Evolutionary conservation across 2,113 vertebrate genomes (phyloP).

Genomic region (Tupaia chinensis): DNA sequence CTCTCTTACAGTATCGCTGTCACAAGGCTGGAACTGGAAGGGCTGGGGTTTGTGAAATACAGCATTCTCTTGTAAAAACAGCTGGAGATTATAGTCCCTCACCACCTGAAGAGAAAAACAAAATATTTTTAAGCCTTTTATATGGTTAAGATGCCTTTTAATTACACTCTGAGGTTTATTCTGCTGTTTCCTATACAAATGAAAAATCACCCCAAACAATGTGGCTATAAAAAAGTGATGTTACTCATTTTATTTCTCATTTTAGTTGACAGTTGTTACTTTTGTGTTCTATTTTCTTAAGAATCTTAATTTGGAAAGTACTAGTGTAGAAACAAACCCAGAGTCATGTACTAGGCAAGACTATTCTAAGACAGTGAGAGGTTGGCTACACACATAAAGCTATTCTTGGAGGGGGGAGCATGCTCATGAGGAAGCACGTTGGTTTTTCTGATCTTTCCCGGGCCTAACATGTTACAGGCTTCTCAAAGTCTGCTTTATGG

Average conservation of each 20-base stretch:
- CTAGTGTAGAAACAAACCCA: constrained; percentile 52
- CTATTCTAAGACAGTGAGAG: constrained; percentile 59
- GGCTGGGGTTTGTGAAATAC: constrained; percentile 96
- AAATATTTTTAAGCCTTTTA: constrained; percentile 54
- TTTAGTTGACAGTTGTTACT: constrained; percentile 39
- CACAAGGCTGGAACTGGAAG: constrained; percentile 98
- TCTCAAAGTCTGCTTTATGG: neutral
- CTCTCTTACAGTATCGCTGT: constrained; percentile 94
- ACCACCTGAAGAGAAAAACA: constrained; percentile 91
- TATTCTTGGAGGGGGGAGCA: neutral
- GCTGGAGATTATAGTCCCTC: constrained; percentile 97
- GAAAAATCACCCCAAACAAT: constrained; percentile 19
- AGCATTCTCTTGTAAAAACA: constrained; percentile 96
- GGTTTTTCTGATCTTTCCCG: neutral
- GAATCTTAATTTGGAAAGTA: constrained; percentile 62
- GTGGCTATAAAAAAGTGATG: constrained; percentile 31
- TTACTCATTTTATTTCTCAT: constrained; percentile 26
- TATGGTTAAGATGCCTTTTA: constrained; percentile 53
- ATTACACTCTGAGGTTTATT: constrained; percentile 39
- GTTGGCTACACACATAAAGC: neutral
- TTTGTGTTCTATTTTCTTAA: constrained; percentile 27
- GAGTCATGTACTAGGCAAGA: constrained; percentile 35
- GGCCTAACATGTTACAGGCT: neutral
- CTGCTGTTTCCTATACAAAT: constrained; percentile 20
- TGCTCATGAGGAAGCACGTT: neutral